Evolutionary conservation across 30 jellyfish, hydroid and myxozoan genomes (phyloP), one percentile per base, ranked within the genome.

Genomic region (Hydractinia symbiolongicarpus): DNA sequence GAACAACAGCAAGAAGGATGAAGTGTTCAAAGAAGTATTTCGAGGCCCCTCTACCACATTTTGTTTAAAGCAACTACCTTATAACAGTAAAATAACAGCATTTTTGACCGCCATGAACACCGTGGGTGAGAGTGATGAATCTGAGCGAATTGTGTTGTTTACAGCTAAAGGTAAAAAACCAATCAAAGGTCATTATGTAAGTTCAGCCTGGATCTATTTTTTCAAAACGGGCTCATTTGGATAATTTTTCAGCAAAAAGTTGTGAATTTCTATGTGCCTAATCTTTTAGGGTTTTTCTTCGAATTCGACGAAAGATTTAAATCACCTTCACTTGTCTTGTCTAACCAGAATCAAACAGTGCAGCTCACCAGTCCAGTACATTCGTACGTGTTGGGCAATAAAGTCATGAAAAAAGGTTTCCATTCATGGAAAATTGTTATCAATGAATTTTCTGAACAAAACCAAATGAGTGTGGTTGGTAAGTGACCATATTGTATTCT

Each of bases 371-470:
- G 86, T 44, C 96, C 91, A 5, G 91, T 87, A 5, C 85, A 87
- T 73, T 81, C 91, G 9, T 81, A 76, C 53, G 83, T 83, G 15
- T 64, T 87, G 54, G 96, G 92, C 8, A 77, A 81, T 76, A 73
- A 50, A 72, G 40, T 82, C 58, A 44, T 81, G 11, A 52, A 79
- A 75, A 77, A 55, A 21, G 92, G 88, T 4, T 44, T 78, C 55
- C 96, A 87, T 69, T 87, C 86, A n/a, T 87, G 96, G 96, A 82
- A 76, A 64, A 81, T 81, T 4, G 55, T 16, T 14, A 76, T 87
- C 67, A 88, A 82, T 19, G 82, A 76, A 13, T 87, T 87, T 87
- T 66, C 62, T 16, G 86, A 88, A 8, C 90, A 87, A 20, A 81
- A 81, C 72, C 82, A 73, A 55, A 81, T 84, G 72, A 84, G 89